Evolutionary conservation across 2,888 invertebrate genomes (phyloP), one percentile per base, ranked within the genome.

Genomic region (Glomeris marginata): DNA sequence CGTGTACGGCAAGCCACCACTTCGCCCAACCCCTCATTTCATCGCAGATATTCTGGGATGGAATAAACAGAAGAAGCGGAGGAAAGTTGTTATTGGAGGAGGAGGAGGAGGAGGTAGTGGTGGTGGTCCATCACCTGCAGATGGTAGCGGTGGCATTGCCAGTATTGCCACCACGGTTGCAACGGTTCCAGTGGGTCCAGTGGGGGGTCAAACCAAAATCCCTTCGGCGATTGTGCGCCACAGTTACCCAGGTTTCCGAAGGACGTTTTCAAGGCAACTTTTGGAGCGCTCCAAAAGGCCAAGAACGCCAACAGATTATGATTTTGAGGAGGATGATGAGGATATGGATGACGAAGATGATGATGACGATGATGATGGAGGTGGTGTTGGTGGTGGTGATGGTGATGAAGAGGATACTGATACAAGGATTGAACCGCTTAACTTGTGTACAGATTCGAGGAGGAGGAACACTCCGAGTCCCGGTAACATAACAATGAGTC

Each of bases 21-120:
- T 78, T 59, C 76, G 76, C 49, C 86, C 86, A 1, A 90, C 91
- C 1, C 84, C 88, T 3, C 86, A 88, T 67, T 77, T 80, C 38
- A 91, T 92, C 62, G 81, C 83, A 56, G 84, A 90, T 64, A 91
- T 91, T 57, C 72, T 92, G 59, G 87, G 86, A 20, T 69, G 78
- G 67, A 60, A 11, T 65, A 66, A 1, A 58, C 65, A 1, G 64
- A 60, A 2, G 68, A 68, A 66, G 58, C 61, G 49, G 41, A 48
- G 49, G 51, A 10, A 44, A 21, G 47, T 36, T 16, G n/a, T 13
- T 10, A 33, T 13, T 10, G 28, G 22, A 33, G 21, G n/a, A 13
- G 13, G 49, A 53, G 40, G 51, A 52, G 50, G 53, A 58, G 50
- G 51, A 54, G 16, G 41, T 41, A n/a, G 6, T 8, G 28, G 37